Conservation (phyloP, 2,797 vertebrate species). For the Amphiprion clarkii region DNA sequence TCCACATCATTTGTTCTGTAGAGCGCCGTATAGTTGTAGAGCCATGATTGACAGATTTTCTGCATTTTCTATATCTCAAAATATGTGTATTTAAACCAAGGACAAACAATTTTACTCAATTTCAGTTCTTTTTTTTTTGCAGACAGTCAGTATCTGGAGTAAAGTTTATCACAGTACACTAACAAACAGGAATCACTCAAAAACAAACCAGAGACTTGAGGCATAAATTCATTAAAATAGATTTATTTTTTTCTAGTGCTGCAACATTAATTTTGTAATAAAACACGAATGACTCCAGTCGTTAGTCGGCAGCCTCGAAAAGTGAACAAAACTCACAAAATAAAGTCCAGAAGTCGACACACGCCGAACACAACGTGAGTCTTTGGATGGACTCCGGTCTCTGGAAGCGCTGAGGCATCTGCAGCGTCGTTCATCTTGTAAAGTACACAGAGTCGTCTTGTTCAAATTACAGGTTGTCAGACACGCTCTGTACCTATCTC, state of each 20-base stretch:
- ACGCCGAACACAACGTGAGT: not conserved
- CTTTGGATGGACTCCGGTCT: constrained; percentile 1
- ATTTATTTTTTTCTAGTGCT: not conserved
- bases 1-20: too few relatives aligned
- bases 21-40: too few relatives aligned
- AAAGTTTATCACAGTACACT: not conserved
- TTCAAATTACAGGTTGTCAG: constrained; percentile 54
- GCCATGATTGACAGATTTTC: too few relatives aligned
- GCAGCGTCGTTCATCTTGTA: constrained; percentile 24
- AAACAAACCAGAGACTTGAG: not conserved
- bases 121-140: not conserved
- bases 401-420: constrained; percentile 4
- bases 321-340: not conserved
- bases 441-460: constrained; percentile 30
- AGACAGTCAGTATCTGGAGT: not conserved
- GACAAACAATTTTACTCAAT: not conserved
- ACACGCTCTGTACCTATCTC: constrained; percentile 37
- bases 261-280: not conserved
- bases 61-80: not conserved
- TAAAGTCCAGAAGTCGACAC: not conserved
- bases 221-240: constrained; percentile 9
- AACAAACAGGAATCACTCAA: not conserved
- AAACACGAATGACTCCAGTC: not conserved
- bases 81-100: not conserved
- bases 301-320: not conserved